Percentiles rank a stretch among this genome's conserved stretches.
Conservation (phyloP, 2,797 vertebrate genomes). For the Crenichthys baileyi region DNA sequence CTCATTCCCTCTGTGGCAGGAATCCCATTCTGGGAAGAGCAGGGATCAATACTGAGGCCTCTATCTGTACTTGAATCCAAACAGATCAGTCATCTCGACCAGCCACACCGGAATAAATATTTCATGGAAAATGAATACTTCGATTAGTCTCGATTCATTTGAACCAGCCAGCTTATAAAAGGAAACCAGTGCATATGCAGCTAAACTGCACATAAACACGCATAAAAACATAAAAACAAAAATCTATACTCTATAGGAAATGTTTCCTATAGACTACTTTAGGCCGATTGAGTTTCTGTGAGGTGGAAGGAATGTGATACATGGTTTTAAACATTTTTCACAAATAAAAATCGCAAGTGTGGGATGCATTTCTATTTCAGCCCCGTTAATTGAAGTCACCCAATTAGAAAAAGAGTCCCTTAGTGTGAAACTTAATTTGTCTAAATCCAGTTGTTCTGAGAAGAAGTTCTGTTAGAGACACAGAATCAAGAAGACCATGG, state of each 20-base stretch:
- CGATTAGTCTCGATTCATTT: neutral
- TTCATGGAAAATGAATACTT: neutral
- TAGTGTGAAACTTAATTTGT: neutral
- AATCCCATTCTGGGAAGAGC: constrained; percentile 14
- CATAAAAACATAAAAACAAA: neutral
- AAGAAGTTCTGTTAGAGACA: neutral
- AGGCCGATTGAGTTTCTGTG: no score
- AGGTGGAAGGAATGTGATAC: no score
- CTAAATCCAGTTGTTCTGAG: neutral
- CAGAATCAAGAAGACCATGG: neutral
- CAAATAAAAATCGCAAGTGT: neutral
- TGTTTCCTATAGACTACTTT: no score
- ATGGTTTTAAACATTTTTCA: neutral
- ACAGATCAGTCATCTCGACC: constrained; percentile 1
- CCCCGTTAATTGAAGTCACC: neutral
- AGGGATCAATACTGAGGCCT: constrained; percentile 35
- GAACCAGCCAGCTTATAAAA: neutral
- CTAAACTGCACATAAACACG: neutral
- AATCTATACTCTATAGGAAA: no score
- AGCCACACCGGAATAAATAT: neutral
- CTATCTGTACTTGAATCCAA: constrained; percentile 23
- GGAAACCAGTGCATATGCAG: neutral
- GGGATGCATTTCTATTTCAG: neutral
- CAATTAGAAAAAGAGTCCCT: no score
- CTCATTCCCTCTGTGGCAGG: constrained; percentile 12